Evolutionary conservation across 1,140 invertebrate species (phyloP), one percentile per base, ranked within the genome.

Genomic region (Bombus waltoni): DNA sequence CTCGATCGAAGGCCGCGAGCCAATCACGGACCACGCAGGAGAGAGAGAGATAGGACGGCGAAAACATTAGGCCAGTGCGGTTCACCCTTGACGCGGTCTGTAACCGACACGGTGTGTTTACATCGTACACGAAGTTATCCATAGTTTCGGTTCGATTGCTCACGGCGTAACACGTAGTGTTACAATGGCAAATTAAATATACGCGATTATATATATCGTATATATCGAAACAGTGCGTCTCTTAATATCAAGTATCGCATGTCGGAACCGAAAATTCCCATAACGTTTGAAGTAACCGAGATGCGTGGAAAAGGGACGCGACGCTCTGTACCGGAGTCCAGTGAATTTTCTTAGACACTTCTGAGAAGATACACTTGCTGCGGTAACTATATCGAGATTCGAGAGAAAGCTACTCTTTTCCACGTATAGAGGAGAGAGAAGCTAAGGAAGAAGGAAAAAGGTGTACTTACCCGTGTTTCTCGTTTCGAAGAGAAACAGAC

Each of bases 101-200:
- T 47, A 35, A 53, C 66, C 66, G 76, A 79, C 68, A 35, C 53
- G 68, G 47, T 32, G n/a, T 85, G 77, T 85, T 85, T 85, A 85
- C 68, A 80, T 80, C 47, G 40, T 38, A 32, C 76, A 22, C 28
- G 11, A 11, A 38, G 35, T 40, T 62, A n/a, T 59, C 32, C 40
- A 38, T 42, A 44, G 32, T 40, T 59, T 18, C 18, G 25, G 18
- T 59, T 32, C 28, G 15, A 22, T 53, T n/a, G 82, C 22, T 35
- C 62, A 9, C 53, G 66, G 6, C 32, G 38, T 76, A 77, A 15
- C 53, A 38, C 53, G 75, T n/a, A 77, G 53, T 57, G 25, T 22
- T 76, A 76, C n/a, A 42, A 15, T 28, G 28, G 5, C 40, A 11
- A 62, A 62, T 62, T 62, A 62, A 28, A 62, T 62, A 62, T 62